Conservation (phyloP, 2,113 vertebrate species). For the Tapirus terrestris region DNA sequence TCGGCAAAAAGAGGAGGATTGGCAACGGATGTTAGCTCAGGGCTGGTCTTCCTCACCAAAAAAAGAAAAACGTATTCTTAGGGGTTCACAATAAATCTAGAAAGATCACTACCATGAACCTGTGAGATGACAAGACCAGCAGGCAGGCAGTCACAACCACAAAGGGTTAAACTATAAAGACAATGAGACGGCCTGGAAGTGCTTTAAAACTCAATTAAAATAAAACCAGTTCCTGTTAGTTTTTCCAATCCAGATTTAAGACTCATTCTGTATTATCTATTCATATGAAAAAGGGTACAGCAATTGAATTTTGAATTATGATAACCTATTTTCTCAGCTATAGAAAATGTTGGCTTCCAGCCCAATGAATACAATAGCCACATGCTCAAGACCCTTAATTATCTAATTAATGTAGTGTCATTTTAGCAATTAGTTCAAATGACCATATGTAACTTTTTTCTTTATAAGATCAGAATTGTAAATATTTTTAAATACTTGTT, state of each 20-base stretch:
- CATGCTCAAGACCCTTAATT: constrained; percentile 88
- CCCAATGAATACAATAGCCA: constrained; percentile 88
- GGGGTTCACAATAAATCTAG: constrained; percentile 82
- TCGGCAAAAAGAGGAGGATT: too few relatives aligned
- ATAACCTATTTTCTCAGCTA: constrained; percentile 81
- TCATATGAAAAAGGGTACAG: constrained; percentile 75
- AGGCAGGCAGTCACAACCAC: constrained; percentile 28
- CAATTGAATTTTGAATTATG: constrained; percentile 84
- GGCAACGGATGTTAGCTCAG: too few relatives aligned
- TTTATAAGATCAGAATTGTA: constrained; percentile 80
- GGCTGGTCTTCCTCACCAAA: too few relatives aligned
- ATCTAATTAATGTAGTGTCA: constrained; percentile 89
- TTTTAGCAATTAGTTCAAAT: constrained; percentile 89
- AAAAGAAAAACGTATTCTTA: constrained; percentile 59
- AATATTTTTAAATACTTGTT: constrained; percentile 64
- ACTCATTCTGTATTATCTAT: constrained; percentile 76
- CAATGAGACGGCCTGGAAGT: constrained; percentile 67
- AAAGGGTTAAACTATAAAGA: constrained; percentile 83
- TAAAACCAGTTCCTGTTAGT: constrained; percentile 75
- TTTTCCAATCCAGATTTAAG: constrained; percentile 81
- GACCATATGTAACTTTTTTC: constrained; percentile 86
- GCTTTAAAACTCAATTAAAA: constrained; percentile 85
- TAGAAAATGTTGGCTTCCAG: constrained; percentile 84
- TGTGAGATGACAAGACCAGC: constrained; percentile 71
- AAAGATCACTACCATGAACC: constrained; percentile 80